Base-by-base conservation (phyloP, 2,113 vertebrate genomes). In the Stigmatopora argus region DNA sequence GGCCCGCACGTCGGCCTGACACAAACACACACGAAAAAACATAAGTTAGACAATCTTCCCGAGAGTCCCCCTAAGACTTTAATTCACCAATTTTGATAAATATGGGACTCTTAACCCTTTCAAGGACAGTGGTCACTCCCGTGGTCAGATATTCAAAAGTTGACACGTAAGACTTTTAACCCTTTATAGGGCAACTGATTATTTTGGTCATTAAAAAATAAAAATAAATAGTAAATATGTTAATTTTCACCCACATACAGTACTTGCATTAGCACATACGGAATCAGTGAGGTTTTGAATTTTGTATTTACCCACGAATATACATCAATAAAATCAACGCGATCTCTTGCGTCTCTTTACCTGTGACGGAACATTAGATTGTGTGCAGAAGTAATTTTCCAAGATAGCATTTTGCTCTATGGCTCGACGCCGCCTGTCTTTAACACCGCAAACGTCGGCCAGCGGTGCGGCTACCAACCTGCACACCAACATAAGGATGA, bases 401-500 rank as follows among this genome's bases (percentile, higher is more conserved):
- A 97, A 71, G 53, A 87, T 44, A 4, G 86, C 67, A 81, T 94
- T 94, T 70, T 89, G 81, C 59, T 86, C 90, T 9, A 88, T 85
- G 73, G 79, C 86, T 73, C 85, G 86, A 47, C 75, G 90, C 51
- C 78, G 70, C 65, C 71, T 75, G 15, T 94, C 90, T 82, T 88
- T 89, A 77, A 97, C 84, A 58, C 90, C 93, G 59, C 93, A 82
- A 51, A 81, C 34, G 81, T 90, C 85, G 83, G 92, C 95, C 75
- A 97, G 69, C 64, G 92, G 93, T 45, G 67, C 79, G 41, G 93
- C 95, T 67, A 96, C 2, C 26, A 77, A 89, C 65, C 95, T 97
- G 84, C 56, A 74, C 18, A 66, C 26, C 64, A 15, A 17, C 62
- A 58, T 31, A 12, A 13, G 21, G 38, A 26, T 12, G 52, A 12